These are phyloP conservation scores for Drosophila maculinotata DNA, from an alignment of 2,888 invertebrate genomes.

Conservation along the genomic window DNA sequence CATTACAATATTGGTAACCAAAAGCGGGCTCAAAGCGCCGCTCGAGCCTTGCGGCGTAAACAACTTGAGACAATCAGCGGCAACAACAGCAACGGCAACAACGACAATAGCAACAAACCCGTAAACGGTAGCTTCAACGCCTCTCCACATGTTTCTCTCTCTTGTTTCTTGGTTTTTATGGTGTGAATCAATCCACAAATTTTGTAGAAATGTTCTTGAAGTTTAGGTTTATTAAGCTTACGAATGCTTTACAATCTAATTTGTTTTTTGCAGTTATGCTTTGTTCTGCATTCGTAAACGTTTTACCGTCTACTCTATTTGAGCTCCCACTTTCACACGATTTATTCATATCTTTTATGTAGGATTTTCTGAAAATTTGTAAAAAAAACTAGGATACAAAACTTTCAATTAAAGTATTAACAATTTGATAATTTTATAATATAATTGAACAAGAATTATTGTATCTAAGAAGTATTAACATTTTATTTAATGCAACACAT, in stretches of 20 bases:
- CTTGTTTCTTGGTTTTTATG: neutral
- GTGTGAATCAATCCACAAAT: neutral
- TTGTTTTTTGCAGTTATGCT: neutral
- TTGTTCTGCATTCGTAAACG: slow-evolving; percentile 9
- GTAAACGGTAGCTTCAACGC: slow-evolving; percentile 51
- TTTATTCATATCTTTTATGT: too few species aligned
- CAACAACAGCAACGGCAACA: neutral
- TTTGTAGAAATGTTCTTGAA: neutral
- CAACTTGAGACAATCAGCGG: slow-evolving; percentile 42
- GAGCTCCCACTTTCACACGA: too few species aligned
- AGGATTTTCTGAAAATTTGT: too few species aligned
- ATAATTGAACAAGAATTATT: too few species aligned
- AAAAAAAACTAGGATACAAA: too few species aligned
- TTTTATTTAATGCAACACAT: too few species aligned
- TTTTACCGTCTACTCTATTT: neutral
- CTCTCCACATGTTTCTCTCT: neutral
- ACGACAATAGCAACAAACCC: slow-evolving; percentile 5
- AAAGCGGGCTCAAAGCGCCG: slow-evolving; percentile 37
- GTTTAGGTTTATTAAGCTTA: neutral
- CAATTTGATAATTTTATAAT: too few species aligned
- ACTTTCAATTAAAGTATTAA: too few species aligned
- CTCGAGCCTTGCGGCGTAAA: slow-evolving; percentile 27
- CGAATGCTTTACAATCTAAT: neutral
- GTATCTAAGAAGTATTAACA: too few species aligned
- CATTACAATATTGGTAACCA: slow-evolving; percentile 51